Base-by-base conservation (phyloP, 2,113 vertebrate species). In the Poeciliopsis prolifica region DNA sequence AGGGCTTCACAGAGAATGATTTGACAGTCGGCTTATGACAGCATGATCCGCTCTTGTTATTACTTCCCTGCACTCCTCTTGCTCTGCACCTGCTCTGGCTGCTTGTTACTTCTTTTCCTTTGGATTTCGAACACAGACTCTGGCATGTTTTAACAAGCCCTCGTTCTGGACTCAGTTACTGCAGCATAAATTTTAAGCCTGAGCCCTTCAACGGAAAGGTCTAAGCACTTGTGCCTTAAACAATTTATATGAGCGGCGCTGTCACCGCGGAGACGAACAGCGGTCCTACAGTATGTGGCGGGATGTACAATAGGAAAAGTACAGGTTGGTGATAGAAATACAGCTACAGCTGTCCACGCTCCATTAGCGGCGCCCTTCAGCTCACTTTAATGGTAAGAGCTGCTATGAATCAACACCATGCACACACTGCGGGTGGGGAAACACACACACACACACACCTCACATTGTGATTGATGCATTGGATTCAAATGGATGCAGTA, bases 301-400 rank as follows among this genome's bases (percentile, higher is more conserved):
- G 60, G 61, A 75, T 78, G 72, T 48, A 19, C 44, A 19, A 48
- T 85, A 68, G 68, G 63, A 58, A 70, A 82, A 80, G 65, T 74
- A 42, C 29, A 69, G 66, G 69, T 26, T 42, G 28, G 10, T 82
- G 76, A 65, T 78, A 81, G 82, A 87, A 83, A 87, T 82, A 87
- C 83, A 72, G 77, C 80, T 54, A 13, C 69, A 7, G 19, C 75
- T 67, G 75, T 79, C 69, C 66, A 67, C 65, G 70, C 70, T 83
- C 82, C 80, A 85, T 83, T 87, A 87, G 72, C 67, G 60, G 33
- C 77, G 82, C 70, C 80, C 82, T 85, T 87, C 82, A 85, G 82
- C 77, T 68, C 65, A 75, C 70, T 83, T 81, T 83, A 74, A 81
- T 51, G 68, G 68, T 51, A 77, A 86, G 65, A 70, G 30, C 64